Evolutionary conservation across 2,888 invertebrate species (phyloP).

Genomic region (Ceraclea dissimilis): DNA sequence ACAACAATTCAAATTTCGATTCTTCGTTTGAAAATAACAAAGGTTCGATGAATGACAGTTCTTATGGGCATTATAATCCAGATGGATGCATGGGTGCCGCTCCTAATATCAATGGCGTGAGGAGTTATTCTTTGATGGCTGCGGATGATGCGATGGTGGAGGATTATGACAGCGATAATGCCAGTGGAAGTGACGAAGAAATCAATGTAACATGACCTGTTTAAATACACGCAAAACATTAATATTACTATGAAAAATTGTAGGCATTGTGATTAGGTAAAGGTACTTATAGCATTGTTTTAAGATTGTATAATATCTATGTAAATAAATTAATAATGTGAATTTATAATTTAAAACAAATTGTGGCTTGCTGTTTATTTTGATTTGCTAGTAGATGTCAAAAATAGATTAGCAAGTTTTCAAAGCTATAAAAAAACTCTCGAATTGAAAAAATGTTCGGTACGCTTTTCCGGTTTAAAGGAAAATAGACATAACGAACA

Average conservation of each 20-base stretch:
- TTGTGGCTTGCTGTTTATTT: too few relatives aligned
- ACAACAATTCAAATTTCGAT: slow-evolving; percentile 29
- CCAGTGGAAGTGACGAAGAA: slow-evolving; percentile 70
- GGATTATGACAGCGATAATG: slow-evolving; percentile 46
- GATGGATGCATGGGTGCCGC: slow-evolving; percentile 10
- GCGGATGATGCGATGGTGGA: slow-evolving; percentile 36
- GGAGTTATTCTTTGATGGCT: slow-evolving; percentile 27
- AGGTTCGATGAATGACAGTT: slow-evolving; percentile 1
- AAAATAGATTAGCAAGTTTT: too few relatives aligned
- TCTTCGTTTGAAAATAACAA: slow-evolving; percentile 28
- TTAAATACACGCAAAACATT: slow-evolving; percentile 22
- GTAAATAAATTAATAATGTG: too few relatives aligned
- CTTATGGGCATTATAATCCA: slow-evolving; percentile 11
- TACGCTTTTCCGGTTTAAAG: too few relatives aligned
- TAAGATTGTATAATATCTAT: too few relatives aligned
- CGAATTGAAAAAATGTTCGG: too few relatives aligned
- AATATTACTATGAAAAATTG: too few relatives aligned
- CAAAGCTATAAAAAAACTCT: too few relatives aligned
- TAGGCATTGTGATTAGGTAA: background rate
- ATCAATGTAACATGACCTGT: slow-evolving; percentile 80
- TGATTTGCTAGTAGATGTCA: too few relatives aligned
- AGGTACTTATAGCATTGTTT: too few relatives aligned
- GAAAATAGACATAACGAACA: too few relatives aligned
- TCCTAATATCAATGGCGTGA: slow-evolving; percentile 7
- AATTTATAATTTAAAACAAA: too few relatives aligned